phyloP scores from a whole-genome alignment of 2,113 vertebrate genomes.

The Sphaerodactylus townsendi region DNA sequence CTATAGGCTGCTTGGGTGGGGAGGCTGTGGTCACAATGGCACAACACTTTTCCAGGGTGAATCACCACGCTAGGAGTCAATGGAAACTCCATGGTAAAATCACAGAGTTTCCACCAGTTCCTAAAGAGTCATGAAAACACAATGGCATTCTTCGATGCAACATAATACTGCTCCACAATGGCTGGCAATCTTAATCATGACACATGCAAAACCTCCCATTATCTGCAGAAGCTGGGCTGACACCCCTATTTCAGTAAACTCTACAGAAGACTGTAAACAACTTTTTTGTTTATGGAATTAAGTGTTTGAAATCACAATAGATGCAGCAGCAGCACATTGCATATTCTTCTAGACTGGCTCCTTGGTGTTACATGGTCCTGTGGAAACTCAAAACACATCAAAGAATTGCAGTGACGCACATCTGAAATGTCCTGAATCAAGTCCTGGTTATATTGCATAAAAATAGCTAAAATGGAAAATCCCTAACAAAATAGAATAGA shows the following conservation, averaged over 20 bases:
- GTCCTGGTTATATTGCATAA: constrained; percentile 39
- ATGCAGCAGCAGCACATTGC: neutral
- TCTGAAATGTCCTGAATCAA: constrained; percentile 68
- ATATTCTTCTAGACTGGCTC: constrained; percentile 11
- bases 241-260: neutral
- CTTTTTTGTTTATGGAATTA: neutral
- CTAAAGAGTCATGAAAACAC: no score
- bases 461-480: constrained; percentile 70
- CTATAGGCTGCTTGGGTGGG: no score
- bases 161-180: no score
- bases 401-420: constrained; percentile 52
- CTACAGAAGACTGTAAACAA: neutral
- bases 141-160: no score
- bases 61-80: no score
- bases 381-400: constrained; percentile 43
- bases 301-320: neutral
- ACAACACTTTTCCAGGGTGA: no score
- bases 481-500: constrained; percentile 52
- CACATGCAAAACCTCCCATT: no score
- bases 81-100: no score
- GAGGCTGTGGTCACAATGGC: no score
- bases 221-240: no score
- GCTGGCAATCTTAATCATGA: no score
- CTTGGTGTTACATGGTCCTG: constrained; percentile 42
- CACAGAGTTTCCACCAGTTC: no score